A percentile compares a stretch with the other conserved stretches of the same genome.
These are phyloP conservation scores for Hipposideros armiger DNA, from an alignment of 2,113 vertebrate species.

Conservation along the genomic window DNA sequence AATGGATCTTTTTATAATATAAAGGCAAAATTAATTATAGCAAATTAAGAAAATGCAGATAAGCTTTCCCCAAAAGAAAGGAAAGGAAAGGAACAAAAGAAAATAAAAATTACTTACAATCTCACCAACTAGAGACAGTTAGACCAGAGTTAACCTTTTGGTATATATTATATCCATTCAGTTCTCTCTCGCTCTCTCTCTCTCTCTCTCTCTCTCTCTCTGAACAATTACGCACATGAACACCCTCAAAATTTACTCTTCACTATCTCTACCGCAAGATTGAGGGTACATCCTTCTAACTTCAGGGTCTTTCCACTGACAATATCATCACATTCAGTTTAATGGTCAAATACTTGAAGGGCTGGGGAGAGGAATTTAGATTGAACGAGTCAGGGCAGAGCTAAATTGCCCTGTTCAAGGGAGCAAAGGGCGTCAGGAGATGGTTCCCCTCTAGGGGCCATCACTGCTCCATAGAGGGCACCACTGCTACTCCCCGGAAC, in stretches of 20 bases:
- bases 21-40: constrained; percentile 31
- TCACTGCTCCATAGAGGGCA: not conserved
- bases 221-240: not conserved
- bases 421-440: not conserved
- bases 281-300: not conserved
- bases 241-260: not conserved
- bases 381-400: not conserved
- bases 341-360: not conserved
- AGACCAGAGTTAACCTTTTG: not conserved
- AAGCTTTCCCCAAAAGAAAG: not conserved
- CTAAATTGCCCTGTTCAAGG: not conserved
- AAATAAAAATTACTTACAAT: not conserved
- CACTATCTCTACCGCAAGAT: not conserved
- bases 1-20: not conserved
- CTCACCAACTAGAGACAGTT: not conserved
- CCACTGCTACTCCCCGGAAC: not conserved
- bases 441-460: not conserved
- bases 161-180: not conserved
- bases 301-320: not conserved
- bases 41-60: constrained; percentile 18
- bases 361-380: not conserved
- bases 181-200: no score
- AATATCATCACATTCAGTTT: not conserved
- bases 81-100: not conserved
- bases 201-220: no score